These are phyloP conservation scores for Scopus umbretta DNA, from an alignment of 2,113 vertebrate species.

Conservation along the genomic window DNA sequence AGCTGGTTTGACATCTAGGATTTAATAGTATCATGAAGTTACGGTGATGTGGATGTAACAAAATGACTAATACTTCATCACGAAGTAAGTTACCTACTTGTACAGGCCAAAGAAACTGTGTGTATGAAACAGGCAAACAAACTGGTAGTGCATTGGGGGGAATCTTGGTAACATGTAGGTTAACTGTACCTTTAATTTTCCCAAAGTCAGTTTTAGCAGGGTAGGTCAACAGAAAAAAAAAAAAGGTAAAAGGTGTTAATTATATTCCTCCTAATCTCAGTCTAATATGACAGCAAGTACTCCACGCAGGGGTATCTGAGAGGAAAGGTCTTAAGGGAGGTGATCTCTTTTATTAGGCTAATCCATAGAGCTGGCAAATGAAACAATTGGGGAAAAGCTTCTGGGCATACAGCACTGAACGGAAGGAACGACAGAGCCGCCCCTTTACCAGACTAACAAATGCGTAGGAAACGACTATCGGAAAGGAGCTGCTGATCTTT, in stretches of 20 bases:
- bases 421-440: neutral
- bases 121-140: neutral
- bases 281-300: neutral
- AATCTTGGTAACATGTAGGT: neutral
- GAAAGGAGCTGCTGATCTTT: neutral
- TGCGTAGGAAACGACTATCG: neutral
- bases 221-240: neutral
- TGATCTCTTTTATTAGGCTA: neutral
- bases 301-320: neutral
- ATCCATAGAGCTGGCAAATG: neutral
- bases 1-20: neutral
- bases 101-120: neutral
- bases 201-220: neutral
- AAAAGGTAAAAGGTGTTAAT: neutral
- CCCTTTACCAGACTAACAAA: neutral
- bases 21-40: neutral
- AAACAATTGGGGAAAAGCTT: neutral
- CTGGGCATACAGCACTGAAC: neutral
- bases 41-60: rapidly evolving
- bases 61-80: neutral
- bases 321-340: neutral
- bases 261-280: neutral
- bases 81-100: neutral
- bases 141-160: neutral
- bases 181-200: neutral